Base-by-base conservation (phyloP, 64 coral and sea anemone species). In the Stichodactyla mertensii region DNA sequence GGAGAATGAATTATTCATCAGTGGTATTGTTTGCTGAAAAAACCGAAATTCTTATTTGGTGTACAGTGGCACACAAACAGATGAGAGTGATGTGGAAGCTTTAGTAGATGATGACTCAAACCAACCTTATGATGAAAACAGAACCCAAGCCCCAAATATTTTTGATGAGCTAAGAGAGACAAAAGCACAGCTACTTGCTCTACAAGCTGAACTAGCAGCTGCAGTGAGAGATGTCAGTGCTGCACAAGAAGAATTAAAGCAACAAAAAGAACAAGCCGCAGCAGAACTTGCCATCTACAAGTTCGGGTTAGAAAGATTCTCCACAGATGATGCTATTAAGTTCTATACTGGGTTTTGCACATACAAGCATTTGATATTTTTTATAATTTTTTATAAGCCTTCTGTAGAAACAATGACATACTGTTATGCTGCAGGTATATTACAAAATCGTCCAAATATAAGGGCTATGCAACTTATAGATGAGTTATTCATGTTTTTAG, bases 201-300 rank as follows among this genome's bases (percentile, higher is more conserved):
- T 83, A 83, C 80, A 83, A 83, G 80, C 80, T 19, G 80, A 83
- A 53, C 80, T 83, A 54, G 80, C 6, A 83, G 80, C 80, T 83
- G 51, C 80, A 83, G 57, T 53, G 80, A 54, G 45, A 83, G 80
- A 83, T 83, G 80, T 6, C 82, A 60, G 28, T 84, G 82, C 82
- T 84, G 82, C 82, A 84, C 82, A 56, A 83, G 80, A 83, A 83
- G 80, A 83, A 83, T 83, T 83, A 84, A 58, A 1, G 56, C 2
- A 6, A 58, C 56, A 58, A 11, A 84, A 84, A 84, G 82, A 84
- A 84, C 82, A 16, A 84, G 55, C 82, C 19, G 82, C 82, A 84
- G 82, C 82, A 84, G 82, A 84, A 84, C 82, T 84, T 84, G 82
- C 82, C 82, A 84, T 84, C 31, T 84, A 84, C 82, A 84, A 84